Percentiles rank a stretch among this genome's conserved stretches.
Conservation (phyloP, 2,797 vertebrate species). For the Phrynocephalus guinanensis region DNA sequence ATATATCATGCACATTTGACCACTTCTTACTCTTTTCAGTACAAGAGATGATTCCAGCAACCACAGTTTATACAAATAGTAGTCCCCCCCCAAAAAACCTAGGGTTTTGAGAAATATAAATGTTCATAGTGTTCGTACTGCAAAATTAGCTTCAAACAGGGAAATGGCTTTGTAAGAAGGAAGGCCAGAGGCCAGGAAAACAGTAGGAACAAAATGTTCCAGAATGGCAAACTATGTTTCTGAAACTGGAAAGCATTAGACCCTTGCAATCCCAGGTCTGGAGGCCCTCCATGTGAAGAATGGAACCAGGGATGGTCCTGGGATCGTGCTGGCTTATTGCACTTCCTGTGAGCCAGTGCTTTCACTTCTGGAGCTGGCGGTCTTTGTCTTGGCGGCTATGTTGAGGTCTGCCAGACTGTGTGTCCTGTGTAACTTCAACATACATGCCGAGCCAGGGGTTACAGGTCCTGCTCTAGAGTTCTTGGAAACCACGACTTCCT, state of each 20-base stretch:
- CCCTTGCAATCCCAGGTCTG: too few relatives aligned
- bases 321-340: too few relatives aligned
- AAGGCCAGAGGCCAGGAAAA: not conserved
- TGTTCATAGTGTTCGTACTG: not conserved
- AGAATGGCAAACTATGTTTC: not conserved
- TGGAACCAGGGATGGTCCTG: too few relatives aligned
- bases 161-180: not conserved
- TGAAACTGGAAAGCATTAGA: not conserved
- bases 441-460: too few relatives aligned
- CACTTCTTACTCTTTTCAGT: not conserved
- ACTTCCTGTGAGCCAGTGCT: too few relatives aligned
- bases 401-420: too few relatives aligned
- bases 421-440: too few relatives aligned
- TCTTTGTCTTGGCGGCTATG: too few relatives aligned
- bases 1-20: not conserved
- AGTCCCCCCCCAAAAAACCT: not conserved
- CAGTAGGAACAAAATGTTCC: not conserved
- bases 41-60: not conserved
- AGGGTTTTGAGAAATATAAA: not conserved
- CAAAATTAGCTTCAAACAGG: not conserved
- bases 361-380: too few relatives aligned
- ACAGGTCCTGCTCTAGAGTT: too few relatives aligned
- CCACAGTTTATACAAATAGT: not conserved
- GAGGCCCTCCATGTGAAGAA: too few relatives aligned
- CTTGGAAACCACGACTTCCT: too few relatives aligned